Evolutionary conservation across 2,888 invertebrate genomes (phyloP).

Genomic region (Ptychoptera albimana): DNA sequence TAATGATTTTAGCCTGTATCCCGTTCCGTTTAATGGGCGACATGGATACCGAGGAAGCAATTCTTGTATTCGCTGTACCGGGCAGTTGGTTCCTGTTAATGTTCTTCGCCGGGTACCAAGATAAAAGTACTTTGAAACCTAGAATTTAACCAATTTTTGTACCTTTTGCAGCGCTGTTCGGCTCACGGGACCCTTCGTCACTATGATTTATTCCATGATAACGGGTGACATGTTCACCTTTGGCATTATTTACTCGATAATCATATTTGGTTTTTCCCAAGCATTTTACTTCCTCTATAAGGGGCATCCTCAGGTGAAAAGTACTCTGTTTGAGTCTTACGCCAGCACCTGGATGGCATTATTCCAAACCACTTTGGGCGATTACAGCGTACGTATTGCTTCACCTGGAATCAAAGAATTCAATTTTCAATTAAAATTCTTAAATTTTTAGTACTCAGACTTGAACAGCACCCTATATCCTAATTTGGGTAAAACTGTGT

Average conservation of each 20-base stretch:
- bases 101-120: conserved; percentile 90
- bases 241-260: conserved; percentile 89
- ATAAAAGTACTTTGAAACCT: not conserved
- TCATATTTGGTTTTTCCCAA: conserved; percentile 91
- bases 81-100: conserved; percentile 95
- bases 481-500: conserved; percentile 86
- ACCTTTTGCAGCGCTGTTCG: conserved; percentile 59
- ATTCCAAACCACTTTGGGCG: conserved; percentile 94
- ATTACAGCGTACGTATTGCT: conserved; percentile 70
- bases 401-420: not conserved
- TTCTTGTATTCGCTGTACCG: conserved; percentile 82
- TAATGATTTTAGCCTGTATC: conserved; percentile 76
- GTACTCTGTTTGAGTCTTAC: conserved; percentile 68
- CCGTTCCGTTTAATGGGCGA: conserved; percentile 65
- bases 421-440: not conserved
- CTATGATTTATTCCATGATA: conserved; percentile 99
- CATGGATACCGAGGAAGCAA: conserved; percentile 72
- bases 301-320: conserved; percentile 66
- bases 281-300: conserved; percentile 91
- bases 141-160: too few relatives aligned
- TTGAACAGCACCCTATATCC: conserved; percentile 82
- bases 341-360: conserved; percentile 93
- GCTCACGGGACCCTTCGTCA: conserved; percentile 95
- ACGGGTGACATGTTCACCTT: conserved; percentile 98
- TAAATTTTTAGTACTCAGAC: conserved; percentile 65